Evolutionary conservation across 2,888 invertebrate genomes (phyloP), one percentile per base, ranked within the genome.

Genomic region (Leucoma salicis): DNA sequence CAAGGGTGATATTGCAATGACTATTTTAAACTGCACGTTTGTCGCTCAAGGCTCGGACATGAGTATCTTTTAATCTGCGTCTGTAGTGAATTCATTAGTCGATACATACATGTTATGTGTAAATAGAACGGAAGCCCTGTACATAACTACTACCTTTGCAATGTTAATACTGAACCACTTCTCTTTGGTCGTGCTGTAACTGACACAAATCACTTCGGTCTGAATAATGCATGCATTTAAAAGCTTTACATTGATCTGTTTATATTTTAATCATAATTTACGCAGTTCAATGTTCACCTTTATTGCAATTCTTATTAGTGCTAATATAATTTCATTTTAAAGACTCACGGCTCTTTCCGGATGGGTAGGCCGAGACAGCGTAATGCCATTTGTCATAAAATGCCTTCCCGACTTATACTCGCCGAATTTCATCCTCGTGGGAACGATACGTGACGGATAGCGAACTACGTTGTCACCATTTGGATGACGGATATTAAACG

Each of bases 111-210:
- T 3, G 12, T 80, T 81, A 71, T 82, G 80, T 85, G 83, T 80
- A 84, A 85, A 79, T 82, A 71, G 86, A 86, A 85, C 87, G 87
- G 87, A 86, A 85, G 78, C 75, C 53, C 53, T 59, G 67, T 72
- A 75, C 74, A 76, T 77, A 77, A 76, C 69, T 71, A 69, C 73
- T 78, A 71, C 70, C 71, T 72, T 57, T 49, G 57, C 66, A 53
- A 63, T 63, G 65, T 66, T 69, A 47, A 62, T 58, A 56, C 14
- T 41, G 46, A 45, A 48, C 54, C 54, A 58, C 59, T 56, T 53
- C 53, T 57, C 55, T 46, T 44, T 41, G 29, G 46, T 52, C 48
- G 50, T 55, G 48, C 40, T 39, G 41, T 35, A 43, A 45, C 49
- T 50, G 42, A 58, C 60, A 62, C 56, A 53, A 45, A 49, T 62